These are phyloP conservation scores for Incurvaria masculella DNA, from an alignment of 2,888 invertebrate species.

Conservation along the genomic window DNA sequence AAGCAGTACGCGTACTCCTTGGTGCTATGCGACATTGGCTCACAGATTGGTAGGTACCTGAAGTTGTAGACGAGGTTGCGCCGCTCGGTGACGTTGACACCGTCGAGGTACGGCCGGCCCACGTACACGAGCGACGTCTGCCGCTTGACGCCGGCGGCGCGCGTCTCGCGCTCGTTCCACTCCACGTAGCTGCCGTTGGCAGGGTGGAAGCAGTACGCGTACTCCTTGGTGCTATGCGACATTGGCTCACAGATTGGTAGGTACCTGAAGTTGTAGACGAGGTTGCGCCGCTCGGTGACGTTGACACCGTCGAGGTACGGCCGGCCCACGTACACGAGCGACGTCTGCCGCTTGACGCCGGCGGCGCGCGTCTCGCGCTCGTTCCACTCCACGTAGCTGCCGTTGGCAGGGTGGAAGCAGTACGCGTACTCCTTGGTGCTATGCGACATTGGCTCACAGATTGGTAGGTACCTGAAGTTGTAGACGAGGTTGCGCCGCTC, in stretches of 20 bases:
- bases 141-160: conserved; percentile 53
- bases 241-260: too few relatives aligned
- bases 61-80: conserved; percentile 88
- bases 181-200: conserved; percentile 72
- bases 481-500: conserved; percentile 77
- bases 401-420: conserved; percentile 63
- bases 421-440: conserved; percentile 84
- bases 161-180: conserved; percentile 79
- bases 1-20: conserved; percentile 71
- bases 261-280: conserved; percentile 75
- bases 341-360: conserved; percentile 62
- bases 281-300: conserved; percentile 85
- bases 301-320: conserved; percentile 79
- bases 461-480: conserved; percentile 59
- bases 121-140: conserved; percentile 75
- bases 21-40: conserved; percentile 60
- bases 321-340: conserved; percentile 74
- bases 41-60: conserved; percentile 42
- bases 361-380: conserved; percentile 70
- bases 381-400: conserved; percentile 81
- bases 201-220: conserved; percentile 71
- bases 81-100: conserved; percentile 84
- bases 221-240: conserved; percentile 81
- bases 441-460: too few relatives aligned
- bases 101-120: conserved; percentile 73